phyloP scores from a whole-genome alignment of 2,113 vertebrate species.

The Agelaius phoeniceus region DNA sequence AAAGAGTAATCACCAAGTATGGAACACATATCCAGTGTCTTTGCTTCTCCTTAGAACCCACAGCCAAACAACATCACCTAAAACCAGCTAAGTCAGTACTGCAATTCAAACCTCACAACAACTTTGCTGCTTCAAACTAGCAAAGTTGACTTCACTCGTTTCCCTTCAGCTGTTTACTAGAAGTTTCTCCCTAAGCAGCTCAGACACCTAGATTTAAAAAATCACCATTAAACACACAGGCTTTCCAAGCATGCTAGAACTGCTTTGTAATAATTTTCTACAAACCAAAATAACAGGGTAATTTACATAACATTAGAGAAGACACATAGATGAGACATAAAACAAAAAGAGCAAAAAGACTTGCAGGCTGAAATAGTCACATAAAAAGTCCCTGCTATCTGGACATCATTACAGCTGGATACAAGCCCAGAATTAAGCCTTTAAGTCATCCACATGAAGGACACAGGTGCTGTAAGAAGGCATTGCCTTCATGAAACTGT shows the following conservation, averaged over 20 bases:
- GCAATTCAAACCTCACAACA: background rate
- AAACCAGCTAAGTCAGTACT: background rate
- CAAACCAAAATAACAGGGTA: background rate
- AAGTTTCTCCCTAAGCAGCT: background rate
- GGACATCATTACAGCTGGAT: background rate
- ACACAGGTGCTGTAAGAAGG: background rate
- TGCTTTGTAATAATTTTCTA: background rate
- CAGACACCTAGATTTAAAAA: background rate
- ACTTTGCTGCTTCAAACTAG: background rate
- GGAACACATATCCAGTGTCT: background rate
- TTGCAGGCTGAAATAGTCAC: background rate
- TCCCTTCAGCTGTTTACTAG: background rate
- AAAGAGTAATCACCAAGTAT: background rate
- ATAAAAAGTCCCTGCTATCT: background rate
- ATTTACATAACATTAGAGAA: background rate
- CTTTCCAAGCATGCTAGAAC: background rate
- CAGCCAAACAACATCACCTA: background rate
- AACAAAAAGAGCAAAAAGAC: background rate
- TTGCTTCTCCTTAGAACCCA: background rate
- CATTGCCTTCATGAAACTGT: background rate
- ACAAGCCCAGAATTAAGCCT: background rate
- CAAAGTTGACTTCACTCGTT: background rate
- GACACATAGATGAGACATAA: background rate
- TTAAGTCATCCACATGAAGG: conserved; percentile 10
- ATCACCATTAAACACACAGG: background rate